A percentile compares a stretch with the other conserved stretches of the same genome.
Conservation (phyloP, 1,140 invertebrate species). For the Habropoda laboriosa region DNA sequence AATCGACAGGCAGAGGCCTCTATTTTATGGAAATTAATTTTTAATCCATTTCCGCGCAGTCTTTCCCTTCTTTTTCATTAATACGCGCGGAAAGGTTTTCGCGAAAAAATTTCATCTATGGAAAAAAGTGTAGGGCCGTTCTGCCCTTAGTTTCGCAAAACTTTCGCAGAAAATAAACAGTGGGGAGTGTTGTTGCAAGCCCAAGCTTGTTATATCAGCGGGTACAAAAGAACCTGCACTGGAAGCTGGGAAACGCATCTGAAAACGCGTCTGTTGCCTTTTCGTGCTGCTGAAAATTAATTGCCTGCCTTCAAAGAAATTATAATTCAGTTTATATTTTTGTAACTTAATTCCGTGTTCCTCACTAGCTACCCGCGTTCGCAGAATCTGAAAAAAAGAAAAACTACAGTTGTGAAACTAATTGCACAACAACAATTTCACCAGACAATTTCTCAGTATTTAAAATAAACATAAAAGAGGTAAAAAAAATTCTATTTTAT, state of each 20-base stretch:
- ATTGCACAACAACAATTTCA: no score
- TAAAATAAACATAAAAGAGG: no score
- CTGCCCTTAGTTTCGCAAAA: not conserved
- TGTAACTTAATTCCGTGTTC: no score
- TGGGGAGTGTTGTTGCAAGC: not conserved
- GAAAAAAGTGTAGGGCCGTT: no score
- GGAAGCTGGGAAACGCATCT: no score
- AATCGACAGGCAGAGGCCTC: no score
- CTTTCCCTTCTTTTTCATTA: not conserved
- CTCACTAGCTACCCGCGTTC: no score
- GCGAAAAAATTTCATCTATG: not conserved
- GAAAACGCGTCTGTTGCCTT: not conserved
- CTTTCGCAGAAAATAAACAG: not conserved
- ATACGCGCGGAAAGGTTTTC: not conserved
- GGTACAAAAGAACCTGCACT: not conserved
- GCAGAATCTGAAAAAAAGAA: no score
- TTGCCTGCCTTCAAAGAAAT: not conserved
- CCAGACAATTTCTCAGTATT: no score
- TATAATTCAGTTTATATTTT: not conserved
- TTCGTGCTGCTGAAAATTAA: not conserved
- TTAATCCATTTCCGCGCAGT: not conserved
- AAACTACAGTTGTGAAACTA: no score
- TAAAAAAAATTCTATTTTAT: no score
- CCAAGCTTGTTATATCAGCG: not conserved
- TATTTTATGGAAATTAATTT: not conserved